Base-by-base conservation (phyloP, 2,797 vertebrate species). In the Ciconia nigra region DNA sequence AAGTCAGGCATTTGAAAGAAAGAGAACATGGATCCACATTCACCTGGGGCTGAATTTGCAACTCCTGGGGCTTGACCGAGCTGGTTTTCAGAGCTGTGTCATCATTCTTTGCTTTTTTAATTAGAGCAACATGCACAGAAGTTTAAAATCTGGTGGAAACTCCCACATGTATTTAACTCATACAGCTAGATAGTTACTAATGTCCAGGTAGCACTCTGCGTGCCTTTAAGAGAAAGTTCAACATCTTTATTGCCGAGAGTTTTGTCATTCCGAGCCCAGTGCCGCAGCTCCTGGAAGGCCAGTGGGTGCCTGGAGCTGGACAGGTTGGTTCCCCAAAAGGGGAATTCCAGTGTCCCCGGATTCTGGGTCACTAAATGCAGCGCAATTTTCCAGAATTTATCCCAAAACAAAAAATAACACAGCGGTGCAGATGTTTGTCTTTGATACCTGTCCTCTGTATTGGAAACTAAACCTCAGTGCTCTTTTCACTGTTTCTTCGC, bases 391-490 rank as follows among this genome's bases (percentile, higher is more conserved):
- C 33, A 55, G 16, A 71, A 59, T 25, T 76, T 77, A 35, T 10
- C 20, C 10, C 24, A 58, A 33, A 29, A 52, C 7, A 10, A 31
- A 22, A 89, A 33, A 65, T 28, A 58, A 21, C 13, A n/a, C n/a
- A 57, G 22, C 3, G 1, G 24, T 82, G 59, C 13, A 29, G 12
- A 28, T 14, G 3, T 33, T 69, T 83, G 11, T 28, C 9, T 44
- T 66, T 69, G 26, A 13, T 55, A 42, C 0, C 0, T 5, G 1
- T 33, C 15, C 10, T 74, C 26, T 41, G 5, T 17, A 54, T 7
- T 35, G 21, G 47, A 90, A 83, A 66, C 20, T 20, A 88, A 85
- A 81, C 28, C 21, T 24, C 3, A 2, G 14, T 6, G 3, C 28
- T 66, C 14, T 87, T 79, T 47, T 31, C 25, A 37, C 7, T 31